These are phyloP conservation scores for Conchocele bisecta DNA, from an alignment of 2,888 invertebrate species.

Conservation along the genomic window DNA sequence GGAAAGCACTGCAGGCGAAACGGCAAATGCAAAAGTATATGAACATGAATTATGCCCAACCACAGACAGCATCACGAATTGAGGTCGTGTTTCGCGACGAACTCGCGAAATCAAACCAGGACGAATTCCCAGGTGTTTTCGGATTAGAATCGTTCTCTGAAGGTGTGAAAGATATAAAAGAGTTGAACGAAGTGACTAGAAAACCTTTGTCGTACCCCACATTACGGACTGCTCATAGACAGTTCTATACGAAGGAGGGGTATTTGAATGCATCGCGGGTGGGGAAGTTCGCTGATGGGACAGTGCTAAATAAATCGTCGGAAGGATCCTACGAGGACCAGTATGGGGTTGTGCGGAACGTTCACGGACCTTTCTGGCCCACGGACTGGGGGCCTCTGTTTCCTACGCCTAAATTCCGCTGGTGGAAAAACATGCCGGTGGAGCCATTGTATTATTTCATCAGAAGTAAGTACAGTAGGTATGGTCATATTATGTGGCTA, in stretches of 20 bases:
- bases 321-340: constrained; percentile 75
- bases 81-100: constrained; percentile 71
- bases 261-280: constrained; percentile 72
- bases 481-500: too few relatives aligned
- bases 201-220: constrained; percentile 63
- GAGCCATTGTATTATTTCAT: constrained; percentile 73
- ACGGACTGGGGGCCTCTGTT: constrained; percentile 77
- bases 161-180: constrained; percentile 70
- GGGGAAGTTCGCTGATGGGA: constrained; percentile 76
- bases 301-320: constrained; percentile 58
- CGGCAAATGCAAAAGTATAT: constrained; percentile 65
- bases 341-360: constrained; percentile 77
- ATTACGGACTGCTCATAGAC: constrained; percentile 63
- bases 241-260: constrained; percentile 77
- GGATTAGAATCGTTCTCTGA: constrained; percentile 71
- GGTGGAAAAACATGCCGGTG: constrained; percentile 51
- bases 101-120: constrained; percentile 74
- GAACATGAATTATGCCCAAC: constrained; percentile 62
- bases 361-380: constrained; percentile 82
- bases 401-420: constrained; percentile 75
- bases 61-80: constrained; percentile 54
- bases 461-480: constrained; percentile 68
- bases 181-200: constrained; percentile 56
- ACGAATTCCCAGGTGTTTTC: constrained; percentile 73
- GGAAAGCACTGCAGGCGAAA: constrained; percentile 71